Base-by-base conservation (phyloP, 2,888 invertebrate species). In the Conus canariensis region DNA sequence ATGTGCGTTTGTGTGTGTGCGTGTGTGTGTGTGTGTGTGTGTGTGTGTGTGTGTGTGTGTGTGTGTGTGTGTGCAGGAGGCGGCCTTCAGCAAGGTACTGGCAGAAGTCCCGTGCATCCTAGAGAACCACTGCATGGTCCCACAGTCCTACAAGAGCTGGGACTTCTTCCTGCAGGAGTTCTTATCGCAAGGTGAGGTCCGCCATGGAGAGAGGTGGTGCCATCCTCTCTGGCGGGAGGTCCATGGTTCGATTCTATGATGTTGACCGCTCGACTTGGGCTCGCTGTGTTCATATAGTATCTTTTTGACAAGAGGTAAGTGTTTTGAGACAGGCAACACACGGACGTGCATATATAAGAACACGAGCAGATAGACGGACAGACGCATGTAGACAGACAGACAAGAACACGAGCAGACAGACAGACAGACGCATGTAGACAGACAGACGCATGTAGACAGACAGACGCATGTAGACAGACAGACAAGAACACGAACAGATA, bases 51-150 rank as follows among this genome's bases (percentile, higher is more conserved):
- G 95, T 95, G 77, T 9, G 77, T 77, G 12, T 77, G 19, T 19
- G 22, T 70, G 70, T 10, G 30, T 77, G 30, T 7, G 25, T 16
- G 30, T 90, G n/a, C 92, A 96, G 95, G 96, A 96, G 93, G 94
- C 95, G 85, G 96, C 95, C 1, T 96, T 95, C 91, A 95, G 95
- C 60, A 96, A 96, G 92, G 95, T 96, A 56, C 93, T 95, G 91
- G 94, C 94, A 45, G 96, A 96, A 91, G 94, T 96, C 45, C 95
- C 16, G 94, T 94, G 45, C 85, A 93, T 96, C 16, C 92, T 96
- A 59, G 91, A 92, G 4, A 93, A 93, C 8, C 91, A 94, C 93
- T 95, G 95, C 16, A 90, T 90, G 56, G 95, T 95, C 64, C 92
- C 94, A 64, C 94, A 95, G 90, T 95, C 92, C n/a, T 96, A 95